A percentile compares a stretch with the other conserved stretches of the same genome.
Evolutionary conservation across 2,888 invertebrate genomes (phyloP).

Genomic region (Xylophagus ater): DNA sequence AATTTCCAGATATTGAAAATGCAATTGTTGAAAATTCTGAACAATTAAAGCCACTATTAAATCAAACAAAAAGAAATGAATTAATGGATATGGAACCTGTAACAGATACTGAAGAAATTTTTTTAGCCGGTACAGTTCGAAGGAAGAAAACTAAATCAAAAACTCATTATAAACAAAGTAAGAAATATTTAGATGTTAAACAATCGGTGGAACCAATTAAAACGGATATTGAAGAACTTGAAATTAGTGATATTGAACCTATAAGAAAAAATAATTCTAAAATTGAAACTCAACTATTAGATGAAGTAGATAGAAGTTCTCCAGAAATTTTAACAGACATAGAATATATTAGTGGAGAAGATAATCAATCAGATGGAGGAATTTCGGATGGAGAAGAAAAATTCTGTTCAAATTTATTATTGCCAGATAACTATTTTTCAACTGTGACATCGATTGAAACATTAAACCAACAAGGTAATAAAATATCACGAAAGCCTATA

Average conservation of each 20-base stretch:
- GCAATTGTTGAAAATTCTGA: conserved; percentile 21
- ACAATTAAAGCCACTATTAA: conserved; percentile 24
- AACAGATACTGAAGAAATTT: conserved; percentile 43
- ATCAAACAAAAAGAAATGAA: conserved; percentile 19
- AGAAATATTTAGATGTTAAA: conserved; percentile 16
- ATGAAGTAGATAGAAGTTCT: conserved; percentile 15
- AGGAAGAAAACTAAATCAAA: conserved; percentile 34
- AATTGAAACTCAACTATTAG: not conserved
- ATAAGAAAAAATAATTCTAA: conserved; percentile 14
- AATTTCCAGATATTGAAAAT: conserved; percentile 24
- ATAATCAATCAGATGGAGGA: conserved; percentile 17
- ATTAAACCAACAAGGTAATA: conserved; percentile 4
- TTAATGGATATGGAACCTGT: conserved; percentile 30
- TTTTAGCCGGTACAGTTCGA: conserved; percentile 28
- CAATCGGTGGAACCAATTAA: conserved; percentile 14
- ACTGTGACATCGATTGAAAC: conserved; percentile 20
- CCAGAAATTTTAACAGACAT: conserved; percentile 32
- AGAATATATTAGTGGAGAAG: conserved; percentile 40
- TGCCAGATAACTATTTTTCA: conserved; percentile 19
- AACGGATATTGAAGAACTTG: conserved; percentile 40
- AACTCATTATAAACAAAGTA: conserved; percentile 22
- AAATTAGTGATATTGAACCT: conserved; percentile 32
- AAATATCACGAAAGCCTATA: conserved; percentile 14
- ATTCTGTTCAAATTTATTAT: conserved; percentile 14
- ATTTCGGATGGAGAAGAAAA: conserved; percentile 14